A percentile compares a stretch with the other conserved stretches of the same genome.
phyloP scores from a whole-genome alignment of 2,113 vertebrate genomes.

The Geococcyx californianus region DNA sequence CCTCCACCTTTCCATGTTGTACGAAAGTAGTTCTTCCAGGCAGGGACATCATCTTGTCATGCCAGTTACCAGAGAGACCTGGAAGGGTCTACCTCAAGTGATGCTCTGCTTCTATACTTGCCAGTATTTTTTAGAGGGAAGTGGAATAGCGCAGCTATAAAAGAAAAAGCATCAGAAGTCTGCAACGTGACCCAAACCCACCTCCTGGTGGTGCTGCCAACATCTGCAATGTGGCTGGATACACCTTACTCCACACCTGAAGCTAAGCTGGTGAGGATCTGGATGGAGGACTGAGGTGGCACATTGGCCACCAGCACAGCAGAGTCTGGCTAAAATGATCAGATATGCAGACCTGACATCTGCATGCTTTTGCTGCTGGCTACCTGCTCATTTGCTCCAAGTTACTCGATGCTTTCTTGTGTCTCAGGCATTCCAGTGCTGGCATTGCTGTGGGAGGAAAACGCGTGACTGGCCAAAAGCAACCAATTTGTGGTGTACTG shows the following conservation, averaged over 20 bases:
- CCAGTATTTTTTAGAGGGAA: not conserved
- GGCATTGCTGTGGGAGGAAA: not conserved
- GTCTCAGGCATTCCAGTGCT: not conserved
- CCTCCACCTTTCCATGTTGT: not conserved
- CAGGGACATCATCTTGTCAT: not conserved
- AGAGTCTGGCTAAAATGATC: not conserved
- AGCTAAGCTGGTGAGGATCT: not conserved
- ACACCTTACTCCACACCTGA: no score
- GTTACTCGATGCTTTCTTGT: not conserved
- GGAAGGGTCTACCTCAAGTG: not conserved
- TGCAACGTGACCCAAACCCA: not conserved
- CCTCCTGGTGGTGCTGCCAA: conserved; percentile 7
- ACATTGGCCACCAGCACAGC: accelerated
- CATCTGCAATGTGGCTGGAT: not conserved
- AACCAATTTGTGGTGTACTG: no score
- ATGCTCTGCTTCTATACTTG: not conserved
- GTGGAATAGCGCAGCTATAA: accelerated
- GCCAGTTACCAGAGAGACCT: not conserved
- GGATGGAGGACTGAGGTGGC: no score
- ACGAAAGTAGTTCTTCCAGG: not conserved
- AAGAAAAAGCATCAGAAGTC: not conserved
- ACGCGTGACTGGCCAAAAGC: not conserved
- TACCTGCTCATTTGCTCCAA: accelerated
- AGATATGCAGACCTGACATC: no score
- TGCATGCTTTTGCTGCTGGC: not conserved